phyloP scores from a whole-genome alignment of 2,113 vertebrate genomes.

The Apteryx owenii region DNA sequence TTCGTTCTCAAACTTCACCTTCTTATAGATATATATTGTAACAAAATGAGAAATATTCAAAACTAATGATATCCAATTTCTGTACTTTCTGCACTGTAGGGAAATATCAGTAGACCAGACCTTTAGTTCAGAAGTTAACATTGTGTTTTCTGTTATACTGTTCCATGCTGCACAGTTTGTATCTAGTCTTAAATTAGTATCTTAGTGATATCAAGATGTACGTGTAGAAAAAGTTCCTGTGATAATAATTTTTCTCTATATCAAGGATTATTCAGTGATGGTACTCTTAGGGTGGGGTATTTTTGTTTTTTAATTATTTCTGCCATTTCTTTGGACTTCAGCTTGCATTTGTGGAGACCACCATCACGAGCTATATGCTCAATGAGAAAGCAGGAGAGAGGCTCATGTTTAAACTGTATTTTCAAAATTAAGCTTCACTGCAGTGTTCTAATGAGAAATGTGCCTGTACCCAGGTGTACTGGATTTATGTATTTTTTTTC shows the following conservation, averaged over 20 bases:
- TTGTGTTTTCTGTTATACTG: background rate
- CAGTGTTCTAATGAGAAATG: background rate
- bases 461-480: background rate
- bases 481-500: background rate
- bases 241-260: background rate
- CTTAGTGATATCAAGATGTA: background rate
- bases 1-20: background rate
- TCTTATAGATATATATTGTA: background rate
- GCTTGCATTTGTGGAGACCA: background rate
- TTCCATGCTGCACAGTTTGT: background rate
- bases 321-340: background rate
- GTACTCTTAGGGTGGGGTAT: background rate
- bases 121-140: background rate
- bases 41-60: background rate
- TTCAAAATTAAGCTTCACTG: background rate
- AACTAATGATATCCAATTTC: background rate
- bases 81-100: background rate
- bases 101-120: background rate
- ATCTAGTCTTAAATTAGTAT: background rate
- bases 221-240: background rate
- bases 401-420: background rate
- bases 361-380: background rate
- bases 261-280: background rate
- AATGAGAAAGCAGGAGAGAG: background rate
- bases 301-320: background rate